Percentiles rank a stretch among this genome's conserved stretches.
Conservation (phyloP, 37 sponge, comb jelly and placozoan genomes). For the Aplysina aerophoba region DNA sequence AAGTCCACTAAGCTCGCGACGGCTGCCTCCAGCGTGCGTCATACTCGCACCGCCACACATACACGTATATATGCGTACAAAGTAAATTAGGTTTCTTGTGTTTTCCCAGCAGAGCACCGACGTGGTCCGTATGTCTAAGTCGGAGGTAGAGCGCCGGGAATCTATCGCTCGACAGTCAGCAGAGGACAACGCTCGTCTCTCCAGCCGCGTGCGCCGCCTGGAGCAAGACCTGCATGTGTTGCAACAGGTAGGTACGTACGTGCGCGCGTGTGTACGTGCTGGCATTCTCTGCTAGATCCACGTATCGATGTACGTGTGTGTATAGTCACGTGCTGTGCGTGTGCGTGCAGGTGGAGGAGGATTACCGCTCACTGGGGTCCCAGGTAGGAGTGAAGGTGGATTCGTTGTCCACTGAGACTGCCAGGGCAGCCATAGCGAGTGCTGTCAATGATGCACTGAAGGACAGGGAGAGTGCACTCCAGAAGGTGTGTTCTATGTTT, state of each 20-base stretch:
- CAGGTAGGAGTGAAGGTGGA: background rate
- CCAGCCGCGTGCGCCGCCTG: background rate
- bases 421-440: background rate
- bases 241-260: background rate
- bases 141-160: background rate
- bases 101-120: background rate
- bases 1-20: too few relatives aligned
- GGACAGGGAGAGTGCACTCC: background rate
- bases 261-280: background rate
- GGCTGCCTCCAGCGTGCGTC: too few relatives aligned
- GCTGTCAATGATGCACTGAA: background rate
- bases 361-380: background rate
- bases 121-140: constrained; percentile 7
- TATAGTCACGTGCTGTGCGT: background rate
- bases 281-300: background rate
- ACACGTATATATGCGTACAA: too few relatives aligned
- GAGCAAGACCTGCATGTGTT: background rate
- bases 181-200: background rate
- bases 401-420: background rate
- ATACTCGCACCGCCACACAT: too few relatives aligned
- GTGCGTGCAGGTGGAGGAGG: background rate
- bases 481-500: too few relatives aligned
- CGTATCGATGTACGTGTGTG: too few relatives aligned
- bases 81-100: background rate
- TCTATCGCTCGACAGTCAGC: background rate